Conservation (phyloP, 2,797 vertebrate genomes). For the Rhinatrema bivittatum region DNA sequence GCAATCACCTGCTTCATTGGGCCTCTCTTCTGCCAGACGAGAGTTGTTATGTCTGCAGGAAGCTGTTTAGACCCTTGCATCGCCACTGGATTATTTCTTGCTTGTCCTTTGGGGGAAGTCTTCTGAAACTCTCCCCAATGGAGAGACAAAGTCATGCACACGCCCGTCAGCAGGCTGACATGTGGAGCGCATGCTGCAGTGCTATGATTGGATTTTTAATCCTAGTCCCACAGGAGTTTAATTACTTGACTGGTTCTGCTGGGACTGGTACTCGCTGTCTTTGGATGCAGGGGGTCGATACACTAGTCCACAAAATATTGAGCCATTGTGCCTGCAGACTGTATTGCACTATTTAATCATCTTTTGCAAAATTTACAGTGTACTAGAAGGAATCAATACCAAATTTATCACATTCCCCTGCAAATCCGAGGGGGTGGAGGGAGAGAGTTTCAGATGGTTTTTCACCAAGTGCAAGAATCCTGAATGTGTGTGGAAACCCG, state of each 20-base stretch:
- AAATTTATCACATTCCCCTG: slow-evolving; percentile 57
- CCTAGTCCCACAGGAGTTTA: slow-evolving; percentile 57
- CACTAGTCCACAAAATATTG: slow-evolving; percentile 49
- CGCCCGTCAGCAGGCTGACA: slow-evolving; percentile 31
- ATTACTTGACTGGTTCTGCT: slow-evolving; percentile 50
- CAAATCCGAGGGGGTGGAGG: slow-evolving; percentile 44
- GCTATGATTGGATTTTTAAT: slow-evolving; percentile 53
- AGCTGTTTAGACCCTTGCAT: slow-evolving; percentile 27
- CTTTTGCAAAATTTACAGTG: slow-evolving; percentile 65
- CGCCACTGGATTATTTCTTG: slow-evolving; percentile 30
- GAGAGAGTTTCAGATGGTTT: slow-evolving; percentile 47
- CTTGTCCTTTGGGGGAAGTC: slow-evolving; percentile 30
- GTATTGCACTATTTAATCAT: slow-evolving; percentile 69
- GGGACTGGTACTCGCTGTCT: slow-evolving; percentile 40
- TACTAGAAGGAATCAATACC: slow-evolving; percentile 53
- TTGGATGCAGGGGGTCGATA: slow-evolving; percentile 55
- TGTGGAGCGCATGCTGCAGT: slow-evolving; percentile 17
- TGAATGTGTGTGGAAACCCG: too few species aligned
- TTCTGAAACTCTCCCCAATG: slow-evolving; percentile 15
- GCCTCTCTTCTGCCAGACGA: not conserved
- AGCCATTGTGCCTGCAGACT: slow-evolving; percentile 43
- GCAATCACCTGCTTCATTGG: too few species aligned
- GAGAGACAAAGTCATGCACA: slow-evolving; percentile 39
- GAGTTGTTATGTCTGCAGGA: slow-evolving; percentile 15
- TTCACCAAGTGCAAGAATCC: slow-evolving; percentile 40